phyloP scores from a whole-genome alignment of 2,113 vertebrate genomes.

The Chinchilla lanigera region DNA sequence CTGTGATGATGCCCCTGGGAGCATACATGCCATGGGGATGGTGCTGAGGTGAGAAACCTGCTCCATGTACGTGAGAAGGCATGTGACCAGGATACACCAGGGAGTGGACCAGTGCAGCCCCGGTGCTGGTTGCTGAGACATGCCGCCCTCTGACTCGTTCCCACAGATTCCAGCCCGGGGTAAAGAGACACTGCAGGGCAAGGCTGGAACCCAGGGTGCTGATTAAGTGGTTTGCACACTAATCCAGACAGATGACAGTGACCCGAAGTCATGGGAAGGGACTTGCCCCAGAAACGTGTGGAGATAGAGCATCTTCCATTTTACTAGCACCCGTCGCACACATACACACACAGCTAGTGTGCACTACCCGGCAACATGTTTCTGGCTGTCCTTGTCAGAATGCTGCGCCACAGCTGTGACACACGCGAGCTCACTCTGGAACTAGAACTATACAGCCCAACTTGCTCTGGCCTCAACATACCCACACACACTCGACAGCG shows the following conservation, averaged over 20 bases:
- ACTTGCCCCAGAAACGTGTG: not conserved
- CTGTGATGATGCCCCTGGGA: no score
- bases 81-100: rapidly evolving
- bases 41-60: not conserved
- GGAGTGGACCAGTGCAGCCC: rapidly evolving
- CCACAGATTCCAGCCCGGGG: not conserved
- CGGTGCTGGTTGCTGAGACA: no score
- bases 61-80: rapidly evolving
- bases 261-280: no score
- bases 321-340: not conserved
- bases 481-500: no score
- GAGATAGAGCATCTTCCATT: rapidly evolving
- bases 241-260: not conserved
- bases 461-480: rapidly evolving
- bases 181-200: not conserved
- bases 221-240: not conserved
- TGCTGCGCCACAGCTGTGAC: rapidly evolving
- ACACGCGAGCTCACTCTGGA: rapidly evolving
- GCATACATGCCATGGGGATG: not conserved
- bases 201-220: not conserved
- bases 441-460: rapidly evolving
- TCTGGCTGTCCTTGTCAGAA: not conserved
- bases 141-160: not conserved
- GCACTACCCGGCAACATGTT: no score
- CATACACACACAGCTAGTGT: not conserved